These are phyloP conservation scores for Labeo rohita DNA, from an alignment of 2,113 vertebrate species.

Conservation along the genomic window DNA sequence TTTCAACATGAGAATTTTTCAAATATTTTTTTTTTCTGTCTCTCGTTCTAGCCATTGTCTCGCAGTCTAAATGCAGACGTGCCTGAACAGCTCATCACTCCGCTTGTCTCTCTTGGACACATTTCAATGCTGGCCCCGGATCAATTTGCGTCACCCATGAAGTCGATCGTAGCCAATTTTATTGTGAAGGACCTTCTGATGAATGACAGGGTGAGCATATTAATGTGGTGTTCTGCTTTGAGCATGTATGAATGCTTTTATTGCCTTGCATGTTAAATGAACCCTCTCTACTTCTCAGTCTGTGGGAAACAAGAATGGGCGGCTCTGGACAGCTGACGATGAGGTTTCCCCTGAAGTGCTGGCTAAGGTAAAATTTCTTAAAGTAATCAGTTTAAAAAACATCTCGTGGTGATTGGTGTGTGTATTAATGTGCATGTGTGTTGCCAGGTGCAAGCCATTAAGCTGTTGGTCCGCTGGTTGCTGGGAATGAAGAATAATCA, in stretches of 20 bases:
- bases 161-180: slow-evolving; percentile 99
- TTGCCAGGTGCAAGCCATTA: slow-evolving; percentile 94
- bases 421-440: slow-evolving; percentile 37
- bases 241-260: background rate
- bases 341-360: slow-evolving; percentile 97
- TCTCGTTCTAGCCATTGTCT: slow-evolving; percentile 85
- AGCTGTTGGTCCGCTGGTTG: slow-evolving; percentile 95
- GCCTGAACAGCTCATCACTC: slow-evolving; percentile 97
- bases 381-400: background rate
- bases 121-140: slow-evolving; percentile 99
- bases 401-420: background rate
- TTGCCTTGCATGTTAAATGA: background rate
- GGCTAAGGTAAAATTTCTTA: slow-evolving; percentile 84
- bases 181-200: slow-evolving; percentile 98
- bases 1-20: background rate
- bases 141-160: slow-evolving; percentile 99
- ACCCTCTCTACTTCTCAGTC: slow-evolving; percentile 77
- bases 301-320: slow-evolving; percentile 95
- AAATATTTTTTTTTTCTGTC: background rate
- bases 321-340: slow-evolving; percentile 96
- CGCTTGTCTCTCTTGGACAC: slow-evolving; percentile 95
- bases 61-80: slow-evolving; percentile 97
- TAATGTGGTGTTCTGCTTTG: background rate
- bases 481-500: slow-evolving; percentile 99
- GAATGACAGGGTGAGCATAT: slow-evolving; percentile 91